Evolutionary conservation across 2,797 vertebrate species (phyloP).

Genomic region (Botia kubotai): DNA sequence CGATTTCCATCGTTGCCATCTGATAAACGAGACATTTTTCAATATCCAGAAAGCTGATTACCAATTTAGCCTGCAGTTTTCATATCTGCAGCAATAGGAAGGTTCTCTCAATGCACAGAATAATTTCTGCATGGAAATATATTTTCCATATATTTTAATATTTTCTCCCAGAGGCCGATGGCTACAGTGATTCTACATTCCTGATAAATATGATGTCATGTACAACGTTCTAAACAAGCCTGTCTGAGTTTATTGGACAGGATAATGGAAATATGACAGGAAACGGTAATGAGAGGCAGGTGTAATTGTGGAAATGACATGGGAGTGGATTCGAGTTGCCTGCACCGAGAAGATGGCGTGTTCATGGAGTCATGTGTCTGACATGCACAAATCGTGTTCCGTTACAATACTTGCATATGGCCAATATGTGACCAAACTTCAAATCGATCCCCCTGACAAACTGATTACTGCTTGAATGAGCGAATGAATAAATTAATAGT

Average conservation of each 20-base stretch:
- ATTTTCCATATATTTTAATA: background rate
- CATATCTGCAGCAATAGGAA: conserved; percentile 45
- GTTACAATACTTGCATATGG: no score
- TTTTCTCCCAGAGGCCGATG: conserved; percentile 9
- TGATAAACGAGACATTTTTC: conserved; percentile 56
- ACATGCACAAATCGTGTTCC: no score
- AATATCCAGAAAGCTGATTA: conserved; percentile 55
- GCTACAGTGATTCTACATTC: conserved; percentile 19
- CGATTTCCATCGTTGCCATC: conserved; percentile 46
- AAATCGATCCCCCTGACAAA: no score
- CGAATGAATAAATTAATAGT: no score
- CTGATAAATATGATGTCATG: conserved; percentile 44
- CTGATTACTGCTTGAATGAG: no score
- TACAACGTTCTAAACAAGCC: conserved; percentile 42
- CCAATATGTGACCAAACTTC: no score
- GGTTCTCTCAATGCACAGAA: conserved; percentile 39
- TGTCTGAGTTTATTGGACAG: background rate
- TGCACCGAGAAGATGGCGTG: no score
- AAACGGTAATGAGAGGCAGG: background rate
- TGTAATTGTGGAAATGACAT: background rate
- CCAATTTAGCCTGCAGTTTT: conserved; percentile 52
- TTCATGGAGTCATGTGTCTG: no score
- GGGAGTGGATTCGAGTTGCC: background rate
- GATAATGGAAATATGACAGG: background rate
- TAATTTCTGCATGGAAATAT: conserved; percentile 34